phyloP scores from a whole-genome alignment of 2,888 invertebrate species.

The Trichogramma evanescens region DNA sequence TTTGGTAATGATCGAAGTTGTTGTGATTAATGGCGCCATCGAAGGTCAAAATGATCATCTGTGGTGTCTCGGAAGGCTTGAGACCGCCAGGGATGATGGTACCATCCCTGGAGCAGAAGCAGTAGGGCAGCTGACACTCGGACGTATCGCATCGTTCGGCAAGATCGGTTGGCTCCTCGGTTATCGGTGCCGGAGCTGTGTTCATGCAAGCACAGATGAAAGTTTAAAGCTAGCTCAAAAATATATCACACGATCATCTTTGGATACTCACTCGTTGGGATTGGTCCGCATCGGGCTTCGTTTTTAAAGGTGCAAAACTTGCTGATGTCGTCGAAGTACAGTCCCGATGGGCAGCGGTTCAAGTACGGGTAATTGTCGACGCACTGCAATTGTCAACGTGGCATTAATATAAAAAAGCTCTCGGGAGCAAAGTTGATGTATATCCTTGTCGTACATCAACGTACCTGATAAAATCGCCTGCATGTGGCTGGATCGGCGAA shows the following conservation, averaged over 20 bases:
- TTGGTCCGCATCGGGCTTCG: slow-evolving; percentile 85
- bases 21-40: slow-evolving; percentile 84
- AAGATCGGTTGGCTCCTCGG: slow-evolving; percentile 73
- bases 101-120: slow-evolving; percentile 88
- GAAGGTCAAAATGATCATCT: slow-evolving; percentile 87
- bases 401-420: background rate
- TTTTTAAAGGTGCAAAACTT: slow-evolving; percentile 86
- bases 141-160: slow-evolving; percentile 71
- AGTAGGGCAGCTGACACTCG: slow-evolving; percentile 76
- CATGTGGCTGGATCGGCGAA: slow-evolving; percentile 85
- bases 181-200: slow-evolving; percentile 58
- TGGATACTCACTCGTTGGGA: slow-evolving; percentile 70
- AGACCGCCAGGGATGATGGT: slow-evolving; percentile 79
- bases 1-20: slow-evolving; percentile 80
- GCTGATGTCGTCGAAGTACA: slow-evolving; percentile 83
- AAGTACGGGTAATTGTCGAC: slow-evolving; percentile 83
- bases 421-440: background rate
- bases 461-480: slow-evolving; percentile 81
- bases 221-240: background rate
- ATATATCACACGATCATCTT: background rate
- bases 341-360: slow-evolving; percentile 81
- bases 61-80: slow-evolving; percentile 79
- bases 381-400: slow-evolving; percentile 54
- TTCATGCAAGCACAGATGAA: background rate
- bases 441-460: background rate